Percentiles rank a stretch among this genome's conserved stretches.
Conservation (phyloP, 2,113 vertebrate genomes). For the Oplegnathus fasciatus region DNA sequence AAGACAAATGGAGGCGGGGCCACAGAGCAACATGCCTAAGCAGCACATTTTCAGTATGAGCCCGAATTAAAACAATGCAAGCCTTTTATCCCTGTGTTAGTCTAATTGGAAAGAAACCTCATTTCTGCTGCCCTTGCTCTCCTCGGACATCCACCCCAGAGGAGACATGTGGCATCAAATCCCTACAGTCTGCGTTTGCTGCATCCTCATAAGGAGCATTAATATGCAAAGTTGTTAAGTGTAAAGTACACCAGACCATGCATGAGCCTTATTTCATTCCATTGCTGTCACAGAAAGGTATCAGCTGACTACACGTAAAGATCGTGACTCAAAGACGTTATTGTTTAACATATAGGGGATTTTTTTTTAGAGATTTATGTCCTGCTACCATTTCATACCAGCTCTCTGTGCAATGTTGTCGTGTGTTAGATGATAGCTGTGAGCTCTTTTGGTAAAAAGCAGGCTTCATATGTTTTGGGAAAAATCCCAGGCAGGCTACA, state of each 20-base stretch:
- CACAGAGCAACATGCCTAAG: conserved; percentile 75
- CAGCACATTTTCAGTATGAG: conserved; percentile 79
- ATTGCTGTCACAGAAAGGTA: conserved; percentile 15
- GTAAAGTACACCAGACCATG: conserved; percentile 35
- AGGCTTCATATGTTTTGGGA: conserved; percentile 29
- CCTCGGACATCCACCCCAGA: conserved; percentile 57
- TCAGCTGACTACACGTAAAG: not conserved
- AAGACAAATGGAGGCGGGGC: conserved; percentile 79
- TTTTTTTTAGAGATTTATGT: conserved; percentile 23
- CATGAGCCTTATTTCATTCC: conserved; percentile 19
- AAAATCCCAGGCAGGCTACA: conserved; percentile 44
- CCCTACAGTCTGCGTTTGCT: conserved; percentile 50
- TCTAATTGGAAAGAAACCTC: conserved; percentile 82
- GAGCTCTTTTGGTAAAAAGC: conserved; percentile 16
- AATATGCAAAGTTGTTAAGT: conserved; percentile 52
- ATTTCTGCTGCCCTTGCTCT: conserved; percentile 78
- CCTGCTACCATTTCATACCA: conserved; percentile 9
- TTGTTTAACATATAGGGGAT: not conserved
- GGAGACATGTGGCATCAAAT: conserved; percentile 66
- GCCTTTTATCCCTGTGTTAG: conserved; percentile 76
- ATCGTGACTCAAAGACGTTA: conserved; percentile 5
- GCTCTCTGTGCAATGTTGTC: conserved; percentile 47
- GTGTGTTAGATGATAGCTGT: conserved; percentile 52
- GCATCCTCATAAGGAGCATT: conserved; percentile 49
- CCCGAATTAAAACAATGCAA: conserved; percentile 85